phyloP scores from a whole-genome alignment of 2,113 vertebrate species.

The Isichthys henryi region DNA sequence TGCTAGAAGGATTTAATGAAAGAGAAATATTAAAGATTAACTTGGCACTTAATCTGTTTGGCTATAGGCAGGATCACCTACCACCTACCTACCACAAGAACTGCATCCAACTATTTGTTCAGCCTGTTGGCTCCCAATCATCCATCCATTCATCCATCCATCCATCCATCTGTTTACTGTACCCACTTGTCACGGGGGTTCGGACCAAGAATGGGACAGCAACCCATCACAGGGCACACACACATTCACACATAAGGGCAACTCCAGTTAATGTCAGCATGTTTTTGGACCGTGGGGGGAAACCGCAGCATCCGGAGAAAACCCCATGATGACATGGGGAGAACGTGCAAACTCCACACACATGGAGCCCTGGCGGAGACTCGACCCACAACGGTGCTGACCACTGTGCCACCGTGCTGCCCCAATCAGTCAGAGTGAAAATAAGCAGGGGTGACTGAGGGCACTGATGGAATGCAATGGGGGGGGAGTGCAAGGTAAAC shows the following conservation, averaged over 20 bases:
- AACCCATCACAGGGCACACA: not conserved
- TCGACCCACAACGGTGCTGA: not conserved
- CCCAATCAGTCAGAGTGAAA: not conserved
- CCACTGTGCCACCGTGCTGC: no score
- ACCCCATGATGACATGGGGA: not conserved
- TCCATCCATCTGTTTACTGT: not conserved
- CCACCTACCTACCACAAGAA: conserved; percentile 36
- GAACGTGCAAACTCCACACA: not conserved
- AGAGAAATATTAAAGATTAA: conserved; percentile 49
- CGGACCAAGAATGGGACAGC: not conserved
- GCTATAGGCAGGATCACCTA: conserved; percentile 34
- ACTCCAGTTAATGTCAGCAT: not conserved
- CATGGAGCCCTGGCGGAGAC: not conserved
- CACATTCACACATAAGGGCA: not conserved
- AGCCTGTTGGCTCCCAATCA: conserved; percentile 25
- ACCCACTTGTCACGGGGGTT: not conserved
- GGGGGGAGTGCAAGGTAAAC: not conserved
- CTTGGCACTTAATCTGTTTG: conserved; percentile 45
- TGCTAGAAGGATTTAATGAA: conserved; percentile 26
- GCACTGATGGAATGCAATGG: not conserved
- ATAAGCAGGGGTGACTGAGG: not conserved
- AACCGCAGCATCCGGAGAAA: not conserved
- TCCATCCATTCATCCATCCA: not conserved
- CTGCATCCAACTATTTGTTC: conserved; percentile 32
- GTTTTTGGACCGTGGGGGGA: not conserved